Evolutionary conservation across 64 coral and sea anemone genomes (phyloP).

Genomic region (Anthopleura sola): DNA sequence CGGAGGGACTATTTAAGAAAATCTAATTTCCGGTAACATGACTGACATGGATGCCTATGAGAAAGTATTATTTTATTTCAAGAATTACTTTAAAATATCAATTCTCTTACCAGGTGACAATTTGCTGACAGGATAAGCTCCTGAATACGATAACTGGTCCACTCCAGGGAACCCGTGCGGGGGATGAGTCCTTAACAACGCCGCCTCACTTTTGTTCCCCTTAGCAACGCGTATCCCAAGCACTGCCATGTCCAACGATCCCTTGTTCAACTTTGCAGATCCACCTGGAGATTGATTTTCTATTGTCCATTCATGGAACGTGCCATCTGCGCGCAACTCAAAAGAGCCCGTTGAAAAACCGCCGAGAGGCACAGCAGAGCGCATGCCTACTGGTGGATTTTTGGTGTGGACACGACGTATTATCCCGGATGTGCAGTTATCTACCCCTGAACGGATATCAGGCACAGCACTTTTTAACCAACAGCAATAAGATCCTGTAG

Average conservation of each 20-base stretch:
- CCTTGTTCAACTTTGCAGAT: slow-evolving; percentile 88
- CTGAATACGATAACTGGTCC: slow-evolving; percentile 73
- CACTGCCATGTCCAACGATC: slow-evolving; percentile 71
- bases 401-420: slow-evolving; percentile 55
- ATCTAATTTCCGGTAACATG: no score
- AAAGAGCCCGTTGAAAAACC: slow-evolving; percentile 83
- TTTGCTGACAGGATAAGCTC: slow-evolving; percentile 78
- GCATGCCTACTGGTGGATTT: slow-evolving; percentile 80
- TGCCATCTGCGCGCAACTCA: slow-evolving; percentile 83
- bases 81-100: neutral
- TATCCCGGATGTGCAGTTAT: slow-evolving; percentile 77
- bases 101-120: slow-evolving; percentile 54
- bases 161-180: slow-evolving; percentile 83
- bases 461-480: slow-evolving; percentile 95
- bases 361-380: slow-evolving; percentile 81
- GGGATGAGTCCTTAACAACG: slow-evolving; percentile 65
- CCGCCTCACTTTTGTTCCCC: slow-evolving; percentile 42
- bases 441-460: slow-evolving; percentile 33
- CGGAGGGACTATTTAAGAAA: no score
- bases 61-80: neutral
- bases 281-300: slow-evolving; percentile 94
- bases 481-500: slow-evolving; percentile 73
- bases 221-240: slow-evolving; percentile 72
- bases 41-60: no score
- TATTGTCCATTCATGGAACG: slow-evolving; percentile 90